These are phyloP conservation scores for Formica aserva DNA, from an alignment of 2,888 invertebrate genomes.

Conservation along the genomic window DNA sequence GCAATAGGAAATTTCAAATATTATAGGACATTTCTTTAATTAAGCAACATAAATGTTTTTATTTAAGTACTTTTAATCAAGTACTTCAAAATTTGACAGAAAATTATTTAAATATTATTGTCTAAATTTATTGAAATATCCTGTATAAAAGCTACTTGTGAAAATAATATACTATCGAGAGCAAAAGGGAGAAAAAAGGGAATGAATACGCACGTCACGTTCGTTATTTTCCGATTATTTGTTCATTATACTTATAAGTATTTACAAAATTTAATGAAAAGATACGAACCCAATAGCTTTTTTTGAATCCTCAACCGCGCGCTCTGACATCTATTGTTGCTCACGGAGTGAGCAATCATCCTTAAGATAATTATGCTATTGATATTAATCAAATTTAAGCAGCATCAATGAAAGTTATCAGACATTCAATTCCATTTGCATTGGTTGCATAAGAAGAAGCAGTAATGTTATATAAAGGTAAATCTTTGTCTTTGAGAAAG, in stretches of 20 bases:
- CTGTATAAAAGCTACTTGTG: neutral
- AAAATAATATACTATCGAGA: neutral
- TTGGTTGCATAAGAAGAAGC: neutral
- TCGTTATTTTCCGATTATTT: constrained; percentile 9
- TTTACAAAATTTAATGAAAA: neutral
- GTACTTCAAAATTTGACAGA: neutral
- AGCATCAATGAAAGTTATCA: neutral
- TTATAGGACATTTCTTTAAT: neutral
- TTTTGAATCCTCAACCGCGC: neutral
- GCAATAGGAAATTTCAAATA: no score
- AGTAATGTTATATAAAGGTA: neutral
- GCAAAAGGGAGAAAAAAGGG: neutral
- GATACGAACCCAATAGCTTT: neutral
- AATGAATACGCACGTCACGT: no score
- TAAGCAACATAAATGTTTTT: neutral
- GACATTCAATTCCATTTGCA: constrained; percentile 1
- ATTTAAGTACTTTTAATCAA: neutral
- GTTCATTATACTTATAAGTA: neutral
- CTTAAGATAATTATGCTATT: neutral
- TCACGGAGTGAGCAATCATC: neutral
- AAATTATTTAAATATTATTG: neutral
- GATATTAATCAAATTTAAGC: neutral
- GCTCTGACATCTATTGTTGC: neutral
- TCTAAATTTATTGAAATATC: neutral
- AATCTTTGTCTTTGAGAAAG: neutral